Evolutionary conservation across 2,113 vertebrate species (phyloP).

Genomic region (Hipposideros armiger): DNA sequence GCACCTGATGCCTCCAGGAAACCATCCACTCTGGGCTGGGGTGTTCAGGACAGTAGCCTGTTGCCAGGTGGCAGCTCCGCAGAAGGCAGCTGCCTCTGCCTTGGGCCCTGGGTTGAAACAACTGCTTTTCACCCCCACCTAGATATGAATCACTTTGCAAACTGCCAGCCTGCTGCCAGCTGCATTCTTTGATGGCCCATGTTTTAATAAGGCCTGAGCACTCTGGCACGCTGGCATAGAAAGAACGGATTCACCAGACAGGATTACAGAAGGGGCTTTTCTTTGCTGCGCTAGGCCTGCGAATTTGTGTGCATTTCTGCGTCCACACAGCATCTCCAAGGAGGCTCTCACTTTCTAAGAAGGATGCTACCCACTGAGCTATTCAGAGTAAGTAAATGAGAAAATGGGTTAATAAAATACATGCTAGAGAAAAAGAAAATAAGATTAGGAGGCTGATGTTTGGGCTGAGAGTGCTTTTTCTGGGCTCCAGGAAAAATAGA

Average conservation of each 20-base stretch:
- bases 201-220: constrained; percentile 72
- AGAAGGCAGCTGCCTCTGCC: constrained; percentile 48
- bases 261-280: constrained; percentile 86
- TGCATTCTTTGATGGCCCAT: constrained; percentile 74
- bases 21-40: accelerated
- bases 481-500: constrained; percentile 72
- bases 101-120: neutral
- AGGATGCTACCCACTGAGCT: constrained; percentile 89
- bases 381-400: constrained; percentile 88
- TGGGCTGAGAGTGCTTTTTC: constrained; percentile 73
- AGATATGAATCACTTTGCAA: constrained; percentile 43
- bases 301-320: constrained; percentile 86
- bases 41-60: neutral
- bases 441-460: constrained; percentile 86
- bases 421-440: constrained; percentile 87
- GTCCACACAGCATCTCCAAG: constrained; percentile 83
- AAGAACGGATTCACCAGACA: constrained; percentile 80
- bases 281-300: constrained; percentile 72
- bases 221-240: constrained; percentile 68
- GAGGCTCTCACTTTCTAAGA: constrained; percentile 87
- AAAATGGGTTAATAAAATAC: constrained; percentile 90
- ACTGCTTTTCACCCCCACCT: constrained; percentile 33
- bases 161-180: constrained; percentile 59
- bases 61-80: neutral
- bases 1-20: neutral